Evolutionary conservation across 2,888 invertebrate species (phyloP), one percentile per base, ranked within the genome.

Genomic region (Clistopyga incitator): DNA sequence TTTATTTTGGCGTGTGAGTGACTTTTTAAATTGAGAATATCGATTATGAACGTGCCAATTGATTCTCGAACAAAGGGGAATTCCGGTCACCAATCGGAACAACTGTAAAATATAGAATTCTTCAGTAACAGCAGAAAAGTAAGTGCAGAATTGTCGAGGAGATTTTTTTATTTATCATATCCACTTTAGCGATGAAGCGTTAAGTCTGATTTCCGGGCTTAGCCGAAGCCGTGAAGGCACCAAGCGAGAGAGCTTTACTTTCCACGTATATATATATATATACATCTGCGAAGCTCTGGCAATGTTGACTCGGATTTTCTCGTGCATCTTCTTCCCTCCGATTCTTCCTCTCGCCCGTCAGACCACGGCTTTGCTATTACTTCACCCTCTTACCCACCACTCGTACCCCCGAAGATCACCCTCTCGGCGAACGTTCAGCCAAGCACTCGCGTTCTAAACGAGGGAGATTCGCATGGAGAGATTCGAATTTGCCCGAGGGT

Each of bases 321-420:
- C 56, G 64, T 77, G 45, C 67, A 42, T 45, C 20, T 52, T 61
- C 13, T 25, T 18, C 18, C 71, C 65, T 68, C 59, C 18, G 42
- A 23, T 52, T 54, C 61, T 25, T 42, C 67, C 25, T 56, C 29
- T 34, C 64, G 59, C 25, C 47, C 61, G 70, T 52, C 78, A 45
- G 34, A 75, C 45, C 52, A 38, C 74, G 54, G 29, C 61, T 54
- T 74, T 78, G 61, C 61, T 64, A 75, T 75, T 75, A 70, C 74
- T 74, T 78, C 54, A 78, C 61, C 74, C 74, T 82, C 82, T 82
- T 68, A 47, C 54, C 61, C 45, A 47, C 10, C 54, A 47, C 52
- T 61, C 64, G 64, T 78, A 54, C 64, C 74, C 64, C 68, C 72
- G 20, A 78, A 78, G 54, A 82, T 82, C 82, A 54, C 64, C 56